Conservation (phyloP, 1,140 invertebrate species). For the Drosophila punjabiensis region DNA sequence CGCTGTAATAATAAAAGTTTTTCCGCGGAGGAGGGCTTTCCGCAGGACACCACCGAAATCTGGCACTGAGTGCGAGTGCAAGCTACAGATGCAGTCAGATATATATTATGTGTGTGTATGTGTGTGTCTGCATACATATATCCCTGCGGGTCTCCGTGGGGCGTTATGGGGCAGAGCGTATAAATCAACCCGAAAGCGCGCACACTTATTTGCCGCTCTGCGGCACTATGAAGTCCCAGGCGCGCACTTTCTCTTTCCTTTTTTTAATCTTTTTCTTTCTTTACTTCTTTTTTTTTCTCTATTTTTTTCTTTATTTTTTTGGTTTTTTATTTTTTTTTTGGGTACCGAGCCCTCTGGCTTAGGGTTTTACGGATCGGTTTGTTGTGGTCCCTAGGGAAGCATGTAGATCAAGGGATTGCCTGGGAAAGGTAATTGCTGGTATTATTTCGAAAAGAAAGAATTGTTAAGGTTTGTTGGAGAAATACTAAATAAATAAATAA, state of each 20-base stretch:
- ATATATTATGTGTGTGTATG: conserved; percentile 12
- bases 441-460: too few relatives aligned
- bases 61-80: conserved; percentile 52
- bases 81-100: conserved; percentile 20
- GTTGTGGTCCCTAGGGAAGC: neutral
- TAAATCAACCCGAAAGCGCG: conserved; percentile 71
- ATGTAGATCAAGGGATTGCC: conserved; percentile 12
- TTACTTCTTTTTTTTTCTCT: conserved; percentile 10
- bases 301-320: conserved; percentile 8
- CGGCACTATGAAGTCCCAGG: conserved; percentile 58
- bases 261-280: neutral
- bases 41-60: conserved; percentile 72
- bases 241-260: conserved; percentile 4
- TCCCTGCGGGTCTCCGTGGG: conserved; percentile 33
- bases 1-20: conserved; percentile 78
- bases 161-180: conserved; percentile 44
- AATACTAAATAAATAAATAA: too few relatives aligned
- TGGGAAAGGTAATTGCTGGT: conserved; percentile 10
- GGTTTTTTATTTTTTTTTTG: conserved; percentile 9
- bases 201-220: conserved; percentile 58
- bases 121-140: conserved; percentile 1
- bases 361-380: conserved; percentile 26
- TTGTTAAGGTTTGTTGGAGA: neutral
- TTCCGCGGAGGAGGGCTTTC: conserved; percentile 61
- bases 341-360: conserved; percentile 1